Percentiles rank a stretch among this genome's conserved stretches.
Conservation (phyloP, 2,797 vertebrate species). For the Uromys caudimaculatus region DNA sequence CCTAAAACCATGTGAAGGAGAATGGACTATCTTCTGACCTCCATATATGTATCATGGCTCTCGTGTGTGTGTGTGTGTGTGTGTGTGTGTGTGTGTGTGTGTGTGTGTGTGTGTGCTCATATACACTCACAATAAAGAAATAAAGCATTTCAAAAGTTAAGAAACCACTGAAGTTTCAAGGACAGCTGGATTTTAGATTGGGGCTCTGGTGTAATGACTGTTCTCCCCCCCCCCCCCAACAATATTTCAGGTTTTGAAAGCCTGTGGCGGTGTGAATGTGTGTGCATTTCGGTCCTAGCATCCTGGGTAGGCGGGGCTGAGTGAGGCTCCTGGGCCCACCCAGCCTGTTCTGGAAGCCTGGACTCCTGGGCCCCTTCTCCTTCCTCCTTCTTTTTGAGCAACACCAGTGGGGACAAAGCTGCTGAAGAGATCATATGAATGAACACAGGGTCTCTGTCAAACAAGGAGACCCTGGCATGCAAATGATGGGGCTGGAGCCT, state of each 20-base stretch:
- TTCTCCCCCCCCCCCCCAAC: background rate
- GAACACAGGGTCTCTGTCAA: conserved; percentile 34
- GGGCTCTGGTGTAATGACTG: background rate
- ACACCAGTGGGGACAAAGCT: background rate
- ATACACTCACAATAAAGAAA: background rate
- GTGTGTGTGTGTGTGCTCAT: background rate
- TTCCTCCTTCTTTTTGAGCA: background rate
- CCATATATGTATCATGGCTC: background rate
- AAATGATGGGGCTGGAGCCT: conserved; percentile 7
- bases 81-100: background rate
- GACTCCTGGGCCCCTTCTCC: background rate
- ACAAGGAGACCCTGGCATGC: background rate
- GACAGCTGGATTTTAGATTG: background rate
- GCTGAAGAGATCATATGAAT: background rate
- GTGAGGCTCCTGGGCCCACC: background rate
- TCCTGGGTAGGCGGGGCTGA: background rate
- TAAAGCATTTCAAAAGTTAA: background rate
- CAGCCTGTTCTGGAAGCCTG: background rate
- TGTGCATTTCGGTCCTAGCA: background rate
- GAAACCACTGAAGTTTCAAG: background rate
- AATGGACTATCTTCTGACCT: background rate
- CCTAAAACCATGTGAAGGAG: background rate
- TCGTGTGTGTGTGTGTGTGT: too few relatives aligned
- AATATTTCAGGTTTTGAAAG: background rate
- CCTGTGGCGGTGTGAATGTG: background rate